phyloP scores from a whole-genome alignment of 2,797 vertebrate species.

The Lates japonicus region DNA sequence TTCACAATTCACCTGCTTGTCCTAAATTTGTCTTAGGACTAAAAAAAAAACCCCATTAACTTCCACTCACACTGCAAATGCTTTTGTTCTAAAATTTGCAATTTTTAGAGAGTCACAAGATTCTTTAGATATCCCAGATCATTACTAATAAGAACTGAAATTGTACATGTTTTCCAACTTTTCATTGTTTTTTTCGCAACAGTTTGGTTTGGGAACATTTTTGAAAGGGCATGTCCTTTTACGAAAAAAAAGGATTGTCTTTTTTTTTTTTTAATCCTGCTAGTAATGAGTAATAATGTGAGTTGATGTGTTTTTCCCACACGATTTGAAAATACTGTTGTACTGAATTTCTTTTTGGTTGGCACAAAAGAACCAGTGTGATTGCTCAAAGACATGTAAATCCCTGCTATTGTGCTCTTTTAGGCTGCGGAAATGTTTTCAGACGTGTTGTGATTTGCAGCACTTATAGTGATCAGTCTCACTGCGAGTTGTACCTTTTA shows the following conservation, averaged over 20 bases:
- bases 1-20: background rate
- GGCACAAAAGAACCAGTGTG: conserved; percentile 65
- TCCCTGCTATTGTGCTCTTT: background rate
- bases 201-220: conserved; percentile 46
- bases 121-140: background rate
- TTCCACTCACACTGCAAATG: background rate
- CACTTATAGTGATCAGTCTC: conserved; percentile 8
- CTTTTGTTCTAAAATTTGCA: background rate
- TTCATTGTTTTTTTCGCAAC: background rate
- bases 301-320: background rate
- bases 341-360: conserved; percentile 35
- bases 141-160: conserved; percentile 9
- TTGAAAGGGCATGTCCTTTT: background rate
- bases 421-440: background rate
- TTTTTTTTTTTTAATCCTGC: conserved; percentile 6
- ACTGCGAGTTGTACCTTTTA: background rate
- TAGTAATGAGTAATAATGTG: conserved; percentile 26
- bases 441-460: conserved; percentile 14
- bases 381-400: conserved; percentile 35
- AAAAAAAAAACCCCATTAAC: background rate
- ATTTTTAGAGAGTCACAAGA: background rate
- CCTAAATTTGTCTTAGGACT: background rate
- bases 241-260: background rate
- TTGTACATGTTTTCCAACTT: background rate
- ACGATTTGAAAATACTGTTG: conserved; percentile 28